Evolutionary conservation across 2,888 invertebrate species (phyloP), one percentile per base, ranked within the genome.

Genomic region (Chesias legatella): DNA sequence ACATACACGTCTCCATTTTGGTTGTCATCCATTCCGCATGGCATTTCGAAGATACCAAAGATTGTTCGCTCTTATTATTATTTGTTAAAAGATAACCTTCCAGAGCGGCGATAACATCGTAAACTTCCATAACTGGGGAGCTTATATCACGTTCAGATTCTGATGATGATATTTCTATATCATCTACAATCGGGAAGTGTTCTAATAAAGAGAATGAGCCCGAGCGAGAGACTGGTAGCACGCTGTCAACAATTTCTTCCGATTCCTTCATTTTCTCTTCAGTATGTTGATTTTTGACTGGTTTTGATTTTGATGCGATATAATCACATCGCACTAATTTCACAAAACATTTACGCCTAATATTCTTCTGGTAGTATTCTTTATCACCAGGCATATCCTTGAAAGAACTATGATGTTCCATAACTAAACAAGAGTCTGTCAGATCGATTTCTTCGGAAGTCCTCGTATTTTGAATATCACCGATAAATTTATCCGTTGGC

Each of bases 91-190:
- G 25, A 43, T 37, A 40, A 6, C 20, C 29, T 8, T 52, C 26
- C 7, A 63, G 33, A 24, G 53, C 42, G 11, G 51, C 64, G 34
- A 79, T 62, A 3, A 55, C 43, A 20, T 77, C 73, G 48, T 58
- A 71, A 13, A 61, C 56, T 40, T 68, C 65, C 53, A 78, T 73
- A 1, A 78, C 75, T 7, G 79, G 79, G 7, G 79, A 79, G 46
- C 47, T 68, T 41, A 53, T 61, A 21, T 43, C 52, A 22, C 28
- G 17, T 23, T 48, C 53, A 26, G 30, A 11, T 9, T 52, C 48
- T 8, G 28, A 28, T 17, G 13, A 3, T 3, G 3, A 3, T 5
- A 17, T 17, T 17, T 17, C 13, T 17, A 6, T 24, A 34, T 34
- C 31, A 22, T 43, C 29, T 42, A 36, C 13, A 1, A 26, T 10